These are phyloP conservation scores for Ametastegia equiseti DNA, from an alignment of 2,888 invertebrate genomes.

Conservation along the genomic window DNA sequence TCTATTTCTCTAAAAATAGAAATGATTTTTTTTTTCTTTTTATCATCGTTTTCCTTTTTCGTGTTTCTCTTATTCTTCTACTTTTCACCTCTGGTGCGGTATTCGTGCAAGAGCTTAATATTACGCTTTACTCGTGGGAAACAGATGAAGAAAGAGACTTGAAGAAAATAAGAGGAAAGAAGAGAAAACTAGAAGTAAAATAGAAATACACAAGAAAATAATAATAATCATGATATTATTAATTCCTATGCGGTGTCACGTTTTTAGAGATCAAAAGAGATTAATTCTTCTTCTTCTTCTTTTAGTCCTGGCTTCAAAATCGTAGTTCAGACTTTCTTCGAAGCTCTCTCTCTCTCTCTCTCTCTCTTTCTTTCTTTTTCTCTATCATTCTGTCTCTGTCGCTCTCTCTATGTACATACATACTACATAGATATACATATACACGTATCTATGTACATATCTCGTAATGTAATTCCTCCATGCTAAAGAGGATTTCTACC, in stretches of 20 bases:
- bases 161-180: too few relatives aligned
- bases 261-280: slow-evolving; percentile 16
- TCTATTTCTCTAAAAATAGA: slow-evolving; percentile 11
- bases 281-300: neutral
- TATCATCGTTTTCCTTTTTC: neutral
- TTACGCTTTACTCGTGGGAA: neutral
- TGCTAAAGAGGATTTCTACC: neutral
- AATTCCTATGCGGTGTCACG: too few relatives aligned
- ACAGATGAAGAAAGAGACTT: neutral
- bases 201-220: neutral
- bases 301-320: neutral
- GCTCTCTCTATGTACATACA: neutral
- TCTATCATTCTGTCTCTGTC: neutral
- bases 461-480: neutral
- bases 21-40: neutral
- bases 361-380: neutral
- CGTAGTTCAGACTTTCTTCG: slow-evolving; percentile 16
- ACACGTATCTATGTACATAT: too few relatives aligned
- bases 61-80: neutral
- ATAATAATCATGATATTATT: neutral
- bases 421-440: too few relatives aligned
- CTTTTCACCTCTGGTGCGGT: neutral
- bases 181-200: neutral
- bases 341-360: neutral
- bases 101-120: neutral